A percentile compares a stretch with the other conserved stretches of the same genome.
Evolutionary conservation across 2,113 vertebrate genomes (phyloP).

Genomic region (Epinephelus lanceolatus): DNA sequence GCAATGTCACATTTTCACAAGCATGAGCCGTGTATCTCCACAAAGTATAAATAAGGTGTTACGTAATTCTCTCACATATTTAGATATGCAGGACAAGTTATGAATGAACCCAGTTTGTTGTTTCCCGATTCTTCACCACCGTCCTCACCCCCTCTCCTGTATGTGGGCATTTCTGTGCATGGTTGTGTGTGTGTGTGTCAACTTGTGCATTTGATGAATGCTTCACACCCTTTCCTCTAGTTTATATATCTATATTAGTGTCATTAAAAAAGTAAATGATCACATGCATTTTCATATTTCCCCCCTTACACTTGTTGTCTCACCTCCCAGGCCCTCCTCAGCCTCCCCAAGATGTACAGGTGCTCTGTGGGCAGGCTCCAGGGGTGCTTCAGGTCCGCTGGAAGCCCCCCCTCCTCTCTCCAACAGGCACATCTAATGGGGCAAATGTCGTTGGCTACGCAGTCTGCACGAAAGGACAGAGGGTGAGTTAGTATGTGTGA

Average conservation of each 20-base stretch:
- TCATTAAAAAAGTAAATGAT: not conserved
- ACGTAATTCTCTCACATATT: conserved; percentile 1
- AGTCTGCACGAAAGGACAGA: conserved; percentile 94
- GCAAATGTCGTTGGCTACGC: conserved; percentile 94
- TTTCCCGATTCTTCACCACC: conserved; percentile 6
- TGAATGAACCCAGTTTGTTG: conserved; percentile 9
- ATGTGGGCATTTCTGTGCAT: conserved; percentile 62
- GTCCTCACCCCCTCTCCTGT: conserved; percentile 27
- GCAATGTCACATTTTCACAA: conserved; percentile 19
- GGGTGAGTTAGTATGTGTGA: conserved; percentile 82
- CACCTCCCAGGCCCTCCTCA: conserved; percentile 89
- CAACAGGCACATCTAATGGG: conserved; percentile 92
- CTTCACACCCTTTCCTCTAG: conserved; percentile 11
- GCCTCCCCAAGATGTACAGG: conserved; percentile 90
- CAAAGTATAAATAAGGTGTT: conserved; percentile 5
- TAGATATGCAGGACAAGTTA: conserved; percentile 13
- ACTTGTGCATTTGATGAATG: conserved; percentile 63
- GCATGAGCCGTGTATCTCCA: conserved; percentile 29
- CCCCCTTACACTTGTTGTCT: conserved; percentile 17
- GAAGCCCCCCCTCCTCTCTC: conserved; percentile 91
- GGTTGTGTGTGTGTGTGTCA: conserved; percentile 36
- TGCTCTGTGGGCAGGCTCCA: conserved; percentile 89
- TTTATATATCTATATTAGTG: not conserved
- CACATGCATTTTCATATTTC: not conserved
- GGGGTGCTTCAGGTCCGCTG: conserved; percentile 91